Base-by-base conservation (phyloP, 2,113 vertebrate genomes). In the Oplegnathus fasciatus region DNA sequence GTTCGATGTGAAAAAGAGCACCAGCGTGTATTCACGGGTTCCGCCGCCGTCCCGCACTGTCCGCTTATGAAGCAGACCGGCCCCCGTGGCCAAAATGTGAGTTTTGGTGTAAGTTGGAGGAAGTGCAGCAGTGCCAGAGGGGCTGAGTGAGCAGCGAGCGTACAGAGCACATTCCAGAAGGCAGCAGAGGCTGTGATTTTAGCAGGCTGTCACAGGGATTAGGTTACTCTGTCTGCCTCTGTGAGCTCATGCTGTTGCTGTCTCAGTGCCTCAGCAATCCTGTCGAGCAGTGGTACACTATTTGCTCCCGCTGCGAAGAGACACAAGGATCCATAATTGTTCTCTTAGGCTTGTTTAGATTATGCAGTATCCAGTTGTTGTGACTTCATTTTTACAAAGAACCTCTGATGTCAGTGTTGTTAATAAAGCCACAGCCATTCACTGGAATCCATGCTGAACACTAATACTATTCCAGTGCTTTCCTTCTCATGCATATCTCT, bases 191-290 rank as follows among this genome's bases (percentile, higher is more conserved):
- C 92, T 94, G 93, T 94, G 94, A 94, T 95, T 94, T 95, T 91
- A 95, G 93, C 89, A 92, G 91, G 81, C 93, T 94, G 94, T 95
- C 93, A 91, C 89, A 91, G 86, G 94, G 91, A 93, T 95, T 94
- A 93, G 88, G 93, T 96, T 94, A 93, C 93, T 89, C 92, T 89
- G 91, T 93, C 89, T 92, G 88, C 89, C 89, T 88, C 91, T 88
- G 91, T 94, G 94, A 94, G 94, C 91, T 93, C 91, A 94, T 90
- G 86, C 87, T 87, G 81, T 68, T 83, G 88, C 90, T 76, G 93
- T 91, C 87, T 89, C 85, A 80, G 89, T 83, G 86, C 88, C 80
- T 82, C 87, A 79, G 81, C 87, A 85, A 58, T 86, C 91, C 84
- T 61, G 83, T 78, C 44, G 52, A 82, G 80, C 65, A 70, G 32